Base-by-base conservation (phyloP, 2,797 vertebrate genomes). In the Mergus octosetaceus region DNA sequence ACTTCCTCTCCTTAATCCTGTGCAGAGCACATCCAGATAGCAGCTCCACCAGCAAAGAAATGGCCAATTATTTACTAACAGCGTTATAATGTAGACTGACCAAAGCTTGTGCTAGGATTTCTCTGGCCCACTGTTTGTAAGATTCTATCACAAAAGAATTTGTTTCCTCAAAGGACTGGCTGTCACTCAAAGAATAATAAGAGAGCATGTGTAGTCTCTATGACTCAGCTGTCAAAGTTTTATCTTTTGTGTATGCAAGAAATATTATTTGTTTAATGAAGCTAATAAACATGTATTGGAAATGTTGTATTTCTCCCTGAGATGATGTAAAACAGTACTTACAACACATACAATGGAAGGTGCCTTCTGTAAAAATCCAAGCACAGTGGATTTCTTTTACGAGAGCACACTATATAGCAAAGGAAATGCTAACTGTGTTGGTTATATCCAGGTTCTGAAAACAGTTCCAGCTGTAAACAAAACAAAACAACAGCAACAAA, bases 151-250 rank as follows among this genome's bases (percentile, higher is more conserved):
- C 69, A 72, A 65, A 89, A 93, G 43, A 15, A 69, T 36, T 43
- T 74, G 19, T 86, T 90, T 94, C 65, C 57, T 94, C 87, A 79
- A 54, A 89, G 47, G 27, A 8, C 45, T 91, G 70, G 7, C 80
- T 89, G 57, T 93, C 81, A 85, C 75, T 68, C 73, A 87, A 45
- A 82, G 47, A 66, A 54, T 61, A 79, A 25, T 27, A 58, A 19
- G 11, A 64, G 13, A 7, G 38, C 4, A 28, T 41, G 39, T 2
- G 4, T 49, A 58, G n/a, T 53, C 74, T 90, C 60, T 21, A 53
- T 85, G 83, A 96, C 83, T 94, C 83, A 87, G 73, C 60, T 88
- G 71, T 61, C 60, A 51, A 88, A 81, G 25, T 91, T 87, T 89
- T 90, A n/a, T 85, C 53, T 89, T 64, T 66, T 60, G 64, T 56